A percentile compares a stretch with the other conserved stretches of the same genome.
phyloP scores from a whole-genome alignment of 2,113 vertebrate genomes.

The Epinephelus lanceolatus region DNA sequence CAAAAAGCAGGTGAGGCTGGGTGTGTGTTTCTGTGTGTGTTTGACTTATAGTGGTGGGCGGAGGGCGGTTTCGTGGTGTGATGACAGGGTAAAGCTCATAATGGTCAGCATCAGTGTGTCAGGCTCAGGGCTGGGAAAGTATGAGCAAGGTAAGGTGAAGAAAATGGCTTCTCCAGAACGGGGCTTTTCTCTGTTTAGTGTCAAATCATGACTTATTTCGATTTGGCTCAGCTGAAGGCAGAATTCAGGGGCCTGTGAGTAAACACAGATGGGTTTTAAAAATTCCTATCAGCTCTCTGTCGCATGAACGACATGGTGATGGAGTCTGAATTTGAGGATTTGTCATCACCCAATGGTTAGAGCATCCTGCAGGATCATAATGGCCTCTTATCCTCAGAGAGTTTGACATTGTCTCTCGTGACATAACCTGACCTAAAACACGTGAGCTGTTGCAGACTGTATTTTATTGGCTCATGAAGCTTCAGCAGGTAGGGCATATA shows the following conservation, averaged over 20 bases:
- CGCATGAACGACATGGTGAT: conserved; percentile 4
- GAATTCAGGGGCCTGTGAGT: conserved; percentile 3
- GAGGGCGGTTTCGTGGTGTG: conserved; percentile 28
- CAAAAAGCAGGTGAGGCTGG: conserved; percentile 46
- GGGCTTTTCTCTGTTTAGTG: conserved; percentile 38
- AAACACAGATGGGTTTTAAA: conserved; percentile 13
- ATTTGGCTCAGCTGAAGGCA: conserved; percentile 12
- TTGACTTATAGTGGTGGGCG: conserved; percentile 28
- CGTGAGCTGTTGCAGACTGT: conserved; percentile 14
- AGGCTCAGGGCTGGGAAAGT: conserved; percentile 46
- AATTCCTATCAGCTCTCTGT: conserved; percentile 10
- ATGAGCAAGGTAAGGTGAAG: conserved; percentile 51
- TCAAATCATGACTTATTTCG: conserved; percentile 39
- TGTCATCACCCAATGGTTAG: conserved; percentile 25
- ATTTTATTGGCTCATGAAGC: background rate
- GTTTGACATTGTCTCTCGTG: conserved; percentile 9
- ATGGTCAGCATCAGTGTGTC: conserved; percentile 32
- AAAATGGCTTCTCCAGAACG: conserved; percentile 38
- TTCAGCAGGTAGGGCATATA: background rate
- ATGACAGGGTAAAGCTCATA: conserved; percentile 14
- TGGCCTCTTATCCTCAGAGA: conserved; percentile 34
- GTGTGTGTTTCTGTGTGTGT: conserved; percentile 46
- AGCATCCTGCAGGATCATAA: conserved; percentile 22
- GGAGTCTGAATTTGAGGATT: conserved; percentile 23
- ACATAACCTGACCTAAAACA: conserved; percentile 41